Percentiles rank a stretch among this genome's conserved stretches.
These are phyloP conservation scores for Diaperis boleti DNA, from an alignment of 2,888 invertebrate genomes.

Conservation along the genomic window DNA sequence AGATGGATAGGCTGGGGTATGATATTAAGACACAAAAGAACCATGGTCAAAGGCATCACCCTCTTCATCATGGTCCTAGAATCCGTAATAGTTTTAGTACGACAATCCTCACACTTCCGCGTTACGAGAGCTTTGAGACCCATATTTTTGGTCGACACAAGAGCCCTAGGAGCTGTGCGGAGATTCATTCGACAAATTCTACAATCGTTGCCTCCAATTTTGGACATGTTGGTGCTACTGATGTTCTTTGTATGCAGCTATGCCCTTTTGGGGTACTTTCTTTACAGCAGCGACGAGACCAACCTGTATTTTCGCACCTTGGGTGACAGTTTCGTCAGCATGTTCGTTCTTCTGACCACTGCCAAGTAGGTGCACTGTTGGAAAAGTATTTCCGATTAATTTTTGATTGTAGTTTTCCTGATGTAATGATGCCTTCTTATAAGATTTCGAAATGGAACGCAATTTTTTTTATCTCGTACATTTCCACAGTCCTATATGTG, in stretches of 20 bases:
- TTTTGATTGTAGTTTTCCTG: conserved; percentile 79
- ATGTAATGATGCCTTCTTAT: conserved; percentile 94
- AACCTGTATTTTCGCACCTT: conserved; percentile 85
- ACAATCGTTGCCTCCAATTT: conserved; percentile 87
- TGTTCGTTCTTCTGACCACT: conserved; percentile 91
- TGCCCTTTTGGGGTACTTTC: conserved; percentile 83
- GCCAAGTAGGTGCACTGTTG: conserved; percentile 81
- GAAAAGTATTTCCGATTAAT: conserved; percentile 50
- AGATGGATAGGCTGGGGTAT: conserved; percentile 89
- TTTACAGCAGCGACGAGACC: conserved; percentile 80
- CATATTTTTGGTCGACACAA: conserved; percentile 89
- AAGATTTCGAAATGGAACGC: conserved; percentile 84
- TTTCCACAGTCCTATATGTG: conserved; percentile 86
- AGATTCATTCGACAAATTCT: conserved; percentile 83
- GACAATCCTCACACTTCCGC: conserved; percentile 87
- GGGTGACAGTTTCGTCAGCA: conserved; percentile 86
- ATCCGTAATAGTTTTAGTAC: conserved; percentile 81
- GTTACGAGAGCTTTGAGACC: conserved; percentile 89
- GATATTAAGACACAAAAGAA: conserved; percentile 86
- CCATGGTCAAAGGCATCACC: conserved; percentile 85
- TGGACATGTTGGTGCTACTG: conserved; percentile 87
- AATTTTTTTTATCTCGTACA: conserved; percentile 88
- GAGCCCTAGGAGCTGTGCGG: conserved; percentile 84
- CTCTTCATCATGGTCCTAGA: conserved; percentile 86
- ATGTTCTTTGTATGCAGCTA: conserved; percentile 89